Conservation (phyloP, 2,113 vertebrate genomes). For the Blennius ocellaris region DNA sequence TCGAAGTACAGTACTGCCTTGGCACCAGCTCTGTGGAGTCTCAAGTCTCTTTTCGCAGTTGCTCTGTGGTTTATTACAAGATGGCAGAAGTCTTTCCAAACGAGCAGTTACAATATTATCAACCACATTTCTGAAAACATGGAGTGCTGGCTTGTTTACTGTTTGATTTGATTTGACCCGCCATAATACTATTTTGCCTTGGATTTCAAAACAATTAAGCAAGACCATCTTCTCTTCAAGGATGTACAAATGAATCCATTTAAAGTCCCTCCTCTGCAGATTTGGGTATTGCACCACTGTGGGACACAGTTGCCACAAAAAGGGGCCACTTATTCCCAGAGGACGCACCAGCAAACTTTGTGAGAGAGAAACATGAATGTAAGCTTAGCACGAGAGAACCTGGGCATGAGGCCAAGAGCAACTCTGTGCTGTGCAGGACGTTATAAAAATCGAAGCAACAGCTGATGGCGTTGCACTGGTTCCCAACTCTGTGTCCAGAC, state of each 20-base stretch:
- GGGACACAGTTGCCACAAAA: conserved; percentile 73
- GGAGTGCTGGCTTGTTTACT: conserved; percentile 56
- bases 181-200: conserved; percentile 64
- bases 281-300: conserved; percentile 66
- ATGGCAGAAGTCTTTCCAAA: conserved; percentile 54
- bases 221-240: conserved; percentile 48
- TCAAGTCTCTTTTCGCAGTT: conserved; percentile 55
- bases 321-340: conserved; percentile 65
- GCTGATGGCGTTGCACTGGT: conserved; percentile 80
- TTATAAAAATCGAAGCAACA: conserved; percentile 81
- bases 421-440: conserved; percentile 69
- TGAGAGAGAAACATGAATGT: conserved; percentile 80
- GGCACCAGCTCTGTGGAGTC: conserved; percentile 50
- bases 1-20: conserved; percentile 59
- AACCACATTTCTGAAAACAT: conserved; percentile 67
- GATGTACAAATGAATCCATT: conserved; percentile 63
- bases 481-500: conserved; percentile 82
- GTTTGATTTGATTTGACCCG: conserved; percentile 64
- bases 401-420: conserved; percentile 77
- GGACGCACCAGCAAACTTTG: conserved; percentile 72
- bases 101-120: conserved; percentile 59
- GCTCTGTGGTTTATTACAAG: conserved; percentile 62
- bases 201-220: conserved; percentile 68
- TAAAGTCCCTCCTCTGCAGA: conserved; percentile 49
- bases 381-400: conserved; percentile 79